Base-by-base conservation (phyloP, 2,888 invertebrate genomes). In the Cepaea hortensis region DNA sequence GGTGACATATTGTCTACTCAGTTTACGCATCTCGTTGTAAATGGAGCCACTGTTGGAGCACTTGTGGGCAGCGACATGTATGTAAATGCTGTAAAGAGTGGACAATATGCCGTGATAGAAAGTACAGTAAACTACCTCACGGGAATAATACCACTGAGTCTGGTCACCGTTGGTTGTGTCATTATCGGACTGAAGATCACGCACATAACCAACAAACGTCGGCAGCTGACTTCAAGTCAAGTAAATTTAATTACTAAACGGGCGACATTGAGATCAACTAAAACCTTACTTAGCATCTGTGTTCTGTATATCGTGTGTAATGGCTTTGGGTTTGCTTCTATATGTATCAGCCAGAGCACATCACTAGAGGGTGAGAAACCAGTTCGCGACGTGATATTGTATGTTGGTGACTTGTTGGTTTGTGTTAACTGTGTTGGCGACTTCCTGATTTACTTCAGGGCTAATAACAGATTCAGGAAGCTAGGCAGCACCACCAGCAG, bases 261-360 rank as follows among this genome's bases (percentile, higher is more conserved):
- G n/a, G 7, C 11, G 3, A 77, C 23, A n/a, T 77, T 55, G n/a
- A 62, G 23, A 80, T 62, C 80, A 80, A 80, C 80, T 9, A 80
- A 65, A 48, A 80, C 80, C 3, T 65, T 80, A 46, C 20, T 80
- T 3, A 18, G 46, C 11, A 35, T 80, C 15, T 80, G 80, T 65
- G 11, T 65, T 4, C 35, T 80, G 35, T 80, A 65, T 23, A 65
- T 62, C 46, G 6, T 77, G 0, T 77, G 55, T 77, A 77, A n/a
- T 55, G 61, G 55, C 3, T 55, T 61, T 3, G 55, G 6, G 2
- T 55, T 77, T n/a, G 5, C 55, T 11, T 18, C 62, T 46, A 20
- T 77, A 7, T 77, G 55, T 11, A 20, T 77, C 7, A n/a, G 9
- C 2, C 20, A 55, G n/a, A n/a, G 20, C 6, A 6, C 1, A 11